These are phyloP conservation scores for Drosophila leontia DNA, from an alignment of 1,140 invertebrate species.

Conservation along the genomic window DNA sequence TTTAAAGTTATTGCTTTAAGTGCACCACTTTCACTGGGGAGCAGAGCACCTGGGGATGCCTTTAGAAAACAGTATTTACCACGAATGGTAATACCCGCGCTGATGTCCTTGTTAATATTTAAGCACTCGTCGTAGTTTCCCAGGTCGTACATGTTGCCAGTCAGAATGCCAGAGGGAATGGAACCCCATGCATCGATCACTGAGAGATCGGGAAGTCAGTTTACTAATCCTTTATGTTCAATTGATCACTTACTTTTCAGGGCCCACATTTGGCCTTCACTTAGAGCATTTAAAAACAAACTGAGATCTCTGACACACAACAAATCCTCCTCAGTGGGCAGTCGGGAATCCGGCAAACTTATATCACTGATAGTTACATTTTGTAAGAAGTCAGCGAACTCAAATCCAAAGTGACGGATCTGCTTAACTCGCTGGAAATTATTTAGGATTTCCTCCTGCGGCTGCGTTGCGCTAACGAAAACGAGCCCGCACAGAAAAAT, in stretches of 20 bases:
- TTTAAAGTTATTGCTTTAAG: background rate
- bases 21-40: background rate
- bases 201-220: background rate
- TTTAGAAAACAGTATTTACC: constrained; percentile 49
- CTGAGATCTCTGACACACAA: constrained; percentile 8
- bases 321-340: constrained; percentile 11
- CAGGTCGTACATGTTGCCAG: constrained; percentile 43
- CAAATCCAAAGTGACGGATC: constrained; percentile 5
- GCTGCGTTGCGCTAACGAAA: background rate
- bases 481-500: constrained; percentile 7
- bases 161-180: constrained; percentile 15
- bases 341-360: background rate
- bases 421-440: constrained; percentile 5
- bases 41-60: background rate
- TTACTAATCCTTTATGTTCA: background rate
- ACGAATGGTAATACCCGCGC: constrained; percentile 1
- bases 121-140: constrained; percentile 65
- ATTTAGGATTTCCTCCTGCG: background rate
- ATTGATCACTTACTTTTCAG: constrained; percentile 27
- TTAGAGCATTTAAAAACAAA: constrained; percentile 1
- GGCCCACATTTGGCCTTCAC: background rate
- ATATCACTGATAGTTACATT: constrained; percentile 25
- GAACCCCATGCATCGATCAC: constrained; percentile 61
- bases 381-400: constrained; percentile 28
- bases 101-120: constrained; percentile 21